A percentile compares a stretch with the other conserved stretches of the same genome.
Conservation (phyloP, 1,140 invertebrate species). For the Mizuhopecten yessoensis region DNA sequence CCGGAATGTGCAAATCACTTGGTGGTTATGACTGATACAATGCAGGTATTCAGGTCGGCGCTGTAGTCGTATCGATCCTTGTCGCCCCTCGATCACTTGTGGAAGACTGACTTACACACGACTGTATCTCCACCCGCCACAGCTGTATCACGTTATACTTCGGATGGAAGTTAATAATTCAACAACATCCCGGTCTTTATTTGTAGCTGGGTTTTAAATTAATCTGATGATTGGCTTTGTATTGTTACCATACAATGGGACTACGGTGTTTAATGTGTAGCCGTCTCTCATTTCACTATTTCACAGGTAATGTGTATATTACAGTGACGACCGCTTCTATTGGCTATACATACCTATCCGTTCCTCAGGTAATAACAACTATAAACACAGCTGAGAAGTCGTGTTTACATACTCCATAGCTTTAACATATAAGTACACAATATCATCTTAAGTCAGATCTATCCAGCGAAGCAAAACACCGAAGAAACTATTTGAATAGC, state of each 20-base stretch:
- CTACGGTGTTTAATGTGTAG: background rate
- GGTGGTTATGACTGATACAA: background rate
- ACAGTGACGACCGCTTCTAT: background rate
- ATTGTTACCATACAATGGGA: background rate
- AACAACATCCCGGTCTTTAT: background rate
- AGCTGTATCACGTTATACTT: background rate
- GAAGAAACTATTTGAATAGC: background rate
- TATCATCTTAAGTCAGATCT: background rate
- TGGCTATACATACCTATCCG: background rate
- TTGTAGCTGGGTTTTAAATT: background rate
- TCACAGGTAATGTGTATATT: background rate
- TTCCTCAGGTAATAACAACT: background rate
- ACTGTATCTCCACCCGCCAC: background rate
- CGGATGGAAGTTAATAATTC: slow-evolving; percentile 22
- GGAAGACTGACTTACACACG: background rate
- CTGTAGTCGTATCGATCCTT: background rate
- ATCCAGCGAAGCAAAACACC: background rate
- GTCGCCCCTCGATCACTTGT: background rate
- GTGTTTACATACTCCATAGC: background rate
- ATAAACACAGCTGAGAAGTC: background rate
- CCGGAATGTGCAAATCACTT: background rate
- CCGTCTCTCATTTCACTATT: background rate
- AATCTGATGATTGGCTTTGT: slow-evolving; percentile 34
- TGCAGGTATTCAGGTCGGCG: background rate
- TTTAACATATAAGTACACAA: background rate